Evolutionary conservation across 2,888 invertebrate genomes (phyloP), one percentile per base, ranked within the genome.

Genomic region (Drosophila macrospina): DNA sequence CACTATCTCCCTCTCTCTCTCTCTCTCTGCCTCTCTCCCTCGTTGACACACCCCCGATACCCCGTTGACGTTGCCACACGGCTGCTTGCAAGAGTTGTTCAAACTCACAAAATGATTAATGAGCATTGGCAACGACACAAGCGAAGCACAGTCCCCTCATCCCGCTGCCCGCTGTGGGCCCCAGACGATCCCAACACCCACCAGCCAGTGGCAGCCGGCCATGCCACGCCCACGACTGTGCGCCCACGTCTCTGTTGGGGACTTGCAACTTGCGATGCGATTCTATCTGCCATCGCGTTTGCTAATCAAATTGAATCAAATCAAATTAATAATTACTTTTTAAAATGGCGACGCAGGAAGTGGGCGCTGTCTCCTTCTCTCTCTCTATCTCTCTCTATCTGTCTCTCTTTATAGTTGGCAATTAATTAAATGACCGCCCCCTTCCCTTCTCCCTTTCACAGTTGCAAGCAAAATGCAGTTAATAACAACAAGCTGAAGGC

Each of bases 311-410:
- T 86, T 86, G 84, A 86, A 88, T 88, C 88, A 85, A 88, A 85
- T 85, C 88, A 88, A 85, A 85, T 85, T 86, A 85, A 78, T 85
- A 85, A 85, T 88, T 88, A 88, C 88, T 78, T 88, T 86, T 86
- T 63, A 74, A 86, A 73, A 69, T 79, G 81, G 78, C 78, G 78
- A 54, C 66, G 55, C 66, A 69, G 79, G 79, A 79, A 74, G 72
- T 80, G 69, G 77, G 86, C 80, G 80, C 76, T 71, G 71, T 63
- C 67, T 61, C 13, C 34, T 26, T 11, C 36, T 6, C 11, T 37
- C 47, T 10, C 37, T 3, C n/a, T n/a, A 6, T 34, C 34, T n/a
- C 16, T 1, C 30, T 24, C 16, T n/a, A n/a, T 11, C 20, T 20
- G 7, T 51, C 4, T 13, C 20, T 36, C 36, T 24, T 15, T 30